Evolutionary conservation across 2,797 vertebrate genomes (phyloP).

Genomic region (Petrocephalus schoutedeni): DNA sequence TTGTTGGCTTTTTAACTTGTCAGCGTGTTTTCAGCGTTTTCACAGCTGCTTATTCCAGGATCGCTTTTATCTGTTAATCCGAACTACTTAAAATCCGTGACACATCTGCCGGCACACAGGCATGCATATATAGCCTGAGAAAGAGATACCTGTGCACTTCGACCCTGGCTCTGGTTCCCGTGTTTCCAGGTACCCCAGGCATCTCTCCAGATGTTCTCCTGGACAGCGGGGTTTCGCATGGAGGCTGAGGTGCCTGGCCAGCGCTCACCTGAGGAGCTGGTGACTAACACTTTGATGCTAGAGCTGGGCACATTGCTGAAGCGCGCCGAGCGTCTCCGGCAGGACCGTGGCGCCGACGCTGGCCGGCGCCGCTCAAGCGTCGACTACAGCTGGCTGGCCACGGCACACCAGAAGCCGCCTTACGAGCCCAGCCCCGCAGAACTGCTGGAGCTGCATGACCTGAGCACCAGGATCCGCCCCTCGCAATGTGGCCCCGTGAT

Average conservation of each 20-base stretch:
- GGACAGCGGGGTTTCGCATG: slow-evolving; percentile 25
- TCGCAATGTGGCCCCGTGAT: slow-evolving; percentile 44
- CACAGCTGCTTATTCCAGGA: background rate
- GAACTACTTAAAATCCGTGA: background rate
- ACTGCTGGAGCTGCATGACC: slow-evolving; percentile 41
- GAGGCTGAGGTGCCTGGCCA: slow-evolving; percentile 26
- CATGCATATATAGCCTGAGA: background rate
- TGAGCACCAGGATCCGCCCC: slow-evolving; percentile 42
- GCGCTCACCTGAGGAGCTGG: slow-evolving; percentile 37
- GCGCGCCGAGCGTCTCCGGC: slow-evolving; percentile 30
- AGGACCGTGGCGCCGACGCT: slow-evolving; percentile 36
- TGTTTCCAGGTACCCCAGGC: background rate
- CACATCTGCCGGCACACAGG: background rate
- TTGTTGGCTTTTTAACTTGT: background rate
- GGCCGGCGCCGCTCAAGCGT: slow-evolving; percentile 38
- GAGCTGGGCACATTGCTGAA: slow-evolving; percentile 40
- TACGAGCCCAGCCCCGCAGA: slow-evolving; percentile 39
- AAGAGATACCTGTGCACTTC: background rate
- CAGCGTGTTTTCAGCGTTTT: background rate
- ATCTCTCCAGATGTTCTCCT: slow-evolving; percentile 35
- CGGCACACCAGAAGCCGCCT: slow-evolving; percentile 26
- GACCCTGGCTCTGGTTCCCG: background rate
- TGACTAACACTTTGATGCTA: slow-evolving; percentile 43
- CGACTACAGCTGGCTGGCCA: slow-evolving; percentile 48
- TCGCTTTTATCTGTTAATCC: background rate